Evolutionary conservation across 2,888 invertebrate species (phyloP).

Genomic region (Diaprepes abbreviatus): DNA sequence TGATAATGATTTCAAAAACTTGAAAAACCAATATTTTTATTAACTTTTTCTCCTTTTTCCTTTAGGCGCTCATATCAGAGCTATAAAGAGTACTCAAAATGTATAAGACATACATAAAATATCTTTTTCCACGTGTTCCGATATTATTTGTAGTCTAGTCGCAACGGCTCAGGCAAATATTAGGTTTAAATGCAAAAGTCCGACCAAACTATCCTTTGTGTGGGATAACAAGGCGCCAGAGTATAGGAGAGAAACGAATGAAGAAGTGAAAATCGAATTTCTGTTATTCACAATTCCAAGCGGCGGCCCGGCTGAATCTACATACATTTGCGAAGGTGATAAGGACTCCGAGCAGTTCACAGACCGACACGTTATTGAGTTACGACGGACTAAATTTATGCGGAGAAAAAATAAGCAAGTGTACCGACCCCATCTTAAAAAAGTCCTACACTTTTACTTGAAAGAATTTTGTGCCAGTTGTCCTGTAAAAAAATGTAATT

Average conservation of each 20-base stretch:
- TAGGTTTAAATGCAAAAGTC: constrained; percentile 64
- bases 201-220: constrained; percentile 65
- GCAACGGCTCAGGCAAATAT: constrained; percentile 56
- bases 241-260: constrained; percentile 55
- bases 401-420: constrained; percentile 34
- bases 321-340: constrained; percentile 65
- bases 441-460: too few relatives aligned
- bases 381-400: constrained; percentile 51
- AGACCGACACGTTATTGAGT: constrained; percentile 59
- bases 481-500: too few relatives aligned
- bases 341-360: constrained; percentile 48
- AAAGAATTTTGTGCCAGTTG: too few relatives aligned
- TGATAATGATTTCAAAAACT: too few relatives aligned
- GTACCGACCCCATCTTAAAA: background rate
- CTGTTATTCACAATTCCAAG: constrained; percentile 64
- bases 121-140: constrained; percentile 11
- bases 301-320: constrained; percentile 63
- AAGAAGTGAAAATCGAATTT: constrained; percentile 67
- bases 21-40: too few relatives aligned
- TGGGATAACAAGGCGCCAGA: constrained; percentile 61
- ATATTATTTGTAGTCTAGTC: constrained; percentile 48
- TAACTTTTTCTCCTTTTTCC: too few relatives aligned
- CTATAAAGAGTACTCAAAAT: too few relatives aligned
- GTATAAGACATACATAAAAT: constrained; percentile 37
- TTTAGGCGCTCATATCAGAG: too few relatives aligned